Percentiles rank a stretch among this genome's conserved stretches.
phyloP scores from a whole-genome alignment of 2,888 invertebrate species.

The Amblyteles armatorius region DNA sequence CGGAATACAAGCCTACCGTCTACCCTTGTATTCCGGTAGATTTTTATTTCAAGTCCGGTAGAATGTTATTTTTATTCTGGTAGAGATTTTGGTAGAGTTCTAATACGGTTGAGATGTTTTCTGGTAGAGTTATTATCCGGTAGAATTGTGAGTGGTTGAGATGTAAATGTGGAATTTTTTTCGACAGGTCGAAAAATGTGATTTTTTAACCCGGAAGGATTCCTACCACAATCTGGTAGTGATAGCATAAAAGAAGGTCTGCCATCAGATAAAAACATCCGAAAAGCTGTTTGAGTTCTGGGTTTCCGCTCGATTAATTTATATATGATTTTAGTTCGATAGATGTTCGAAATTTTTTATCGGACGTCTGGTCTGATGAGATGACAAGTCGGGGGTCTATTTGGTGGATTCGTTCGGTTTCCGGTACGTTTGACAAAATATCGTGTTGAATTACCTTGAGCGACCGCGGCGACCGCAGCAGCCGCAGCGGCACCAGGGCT shows the following conservation, averaged over 20 bases:
- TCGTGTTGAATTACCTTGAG: slow-evolving; percentile 86
- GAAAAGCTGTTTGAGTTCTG: not conserved
- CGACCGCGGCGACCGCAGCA: slow-evolving; percentile 94
- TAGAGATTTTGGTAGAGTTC: no score
- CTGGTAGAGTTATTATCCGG: no score
- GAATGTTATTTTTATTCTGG: no score
- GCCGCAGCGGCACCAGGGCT: slow-evolving; percentile 91
- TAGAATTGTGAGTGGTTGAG: no score
- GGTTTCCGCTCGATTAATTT: not conserved
- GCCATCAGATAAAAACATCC: not conserved
- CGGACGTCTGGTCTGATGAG: not conserved
- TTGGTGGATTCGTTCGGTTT: slow-evolving; percentile 23
- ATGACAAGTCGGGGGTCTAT: not conserved
- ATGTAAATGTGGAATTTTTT: no score
- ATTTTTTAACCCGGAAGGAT: not conserved
- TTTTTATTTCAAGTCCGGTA: no score
- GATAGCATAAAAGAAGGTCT: not conserved
- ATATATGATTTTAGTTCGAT: not conserved
- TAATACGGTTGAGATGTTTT: no score
- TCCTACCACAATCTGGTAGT: no score
- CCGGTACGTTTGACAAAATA: slow-evolving; percentile 52
- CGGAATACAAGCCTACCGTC: no score
- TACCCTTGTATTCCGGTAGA: no score
- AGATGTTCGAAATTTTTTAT: not conserved
- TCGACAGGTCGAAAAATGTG: not conserved